A percentile compares a stretch with the other conserved stretches of the same genome.
Conservation (phyloP, 53 echinoderm and acorn worm genomes). For the Echinometra lucunter region DNA sequence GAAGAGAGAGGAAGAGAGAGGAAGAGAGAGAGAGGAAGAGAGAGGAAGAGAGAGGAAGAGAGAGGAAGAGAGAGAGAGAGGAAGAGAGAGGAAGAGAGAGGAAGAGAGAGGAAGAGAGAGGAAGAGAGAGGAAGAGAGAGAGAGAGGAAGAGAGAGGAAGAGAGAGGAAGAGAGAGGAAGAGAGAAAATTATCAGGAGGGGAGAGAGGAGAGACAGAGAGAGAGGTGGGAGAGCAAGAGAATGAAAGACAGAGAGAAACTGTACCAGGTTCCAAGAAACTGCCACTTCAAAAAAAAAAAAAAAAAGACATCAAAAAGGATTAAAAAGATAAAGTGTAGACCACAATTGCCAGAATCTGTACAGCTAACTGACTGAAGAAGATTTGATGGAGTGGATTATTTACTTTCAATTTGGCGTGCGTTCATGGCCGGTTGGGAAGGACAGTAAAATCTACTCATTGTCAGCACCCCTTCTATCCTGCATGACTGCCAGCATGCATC, state of each 20-base stretch:
- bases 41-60: neutral
- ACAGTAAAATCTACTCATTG: conserved; percentile 7
- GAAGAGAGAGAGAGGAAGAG: neutral
- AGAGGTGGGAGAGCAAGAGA: neutral
- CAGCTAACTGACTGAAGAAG: neutral
- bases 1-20: neutral
- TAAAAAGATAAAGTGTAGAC: neutral
- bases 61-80: neutral
- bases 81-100: too few relatives aligned
- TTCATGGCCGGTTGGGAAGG: neutral
- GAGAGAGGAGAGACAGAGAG: too few relatives aligned
- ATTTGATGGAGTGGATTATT: conserved; percentile 36
- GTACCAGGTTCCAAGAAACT: neutral
- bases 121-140: neutral
- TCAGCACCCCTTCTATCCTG: neutral
- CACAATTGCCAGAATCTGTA: neutral
- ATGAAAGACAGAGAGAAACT: neutral
- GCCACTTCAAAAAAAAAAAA: neutral
- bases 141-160: neutral
- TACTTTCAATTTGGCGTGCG: conserved; percentile 37
- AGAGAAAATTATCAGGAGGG: too few relatives aligned
- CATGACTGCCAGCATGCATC: conserved; percentile 18
- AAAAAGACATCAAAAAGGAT: neutral
- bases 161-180: neutral
- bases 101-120: neutral